Conservation (phyloP, 53 echinoderm and acorn worm species). For the Stichopus horrens region DNA sequence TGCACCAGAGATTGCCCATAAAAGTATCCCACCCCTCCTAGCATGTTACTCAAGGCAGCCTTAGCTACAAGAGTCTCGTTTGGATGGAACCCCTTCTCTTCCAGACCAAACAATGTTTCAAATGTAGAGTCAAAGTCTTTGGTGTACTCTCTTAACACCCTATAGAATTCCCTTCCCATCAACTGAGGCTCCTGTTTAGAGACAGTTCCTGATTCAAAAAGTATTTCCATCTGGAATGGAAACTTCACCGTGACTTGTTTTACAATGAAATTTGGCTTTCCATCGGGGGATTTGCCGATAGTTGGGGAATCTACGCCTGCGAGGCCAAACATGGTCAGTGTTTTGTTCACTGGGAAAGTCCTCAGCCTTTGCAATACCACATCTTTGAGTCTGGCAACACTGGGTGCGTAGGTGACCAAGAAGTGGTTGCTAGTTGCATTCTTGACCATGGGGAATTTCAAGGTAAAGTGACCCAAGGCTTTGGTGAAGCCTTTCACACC, state of each 20-base stretch:
- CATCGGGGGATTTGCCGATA: constrained; percentile 39
- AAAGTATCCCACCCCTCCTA: constrained; percentile 97
- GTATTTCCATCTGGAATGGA: constrained; percentile 61
- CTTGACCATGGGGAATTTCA: constrained; percentile 69
- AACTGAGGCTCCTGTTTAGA: neutral
- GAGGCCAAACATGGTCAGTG: constrained; percentile 69
- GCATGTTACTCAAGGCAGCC: constrained; percentile 77
- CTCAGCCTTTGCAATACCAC: constrained; percentile 71
- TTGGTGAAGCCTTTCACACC: constrained; percentile 71
- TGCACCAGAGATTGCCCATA: constrained; percentile 77
- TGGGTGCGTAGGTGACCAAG: constrained; percentile 80
- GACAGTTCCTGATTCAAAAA: constrained; percentile 58
- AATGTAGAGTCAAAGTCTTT: constrained; percentile 52
- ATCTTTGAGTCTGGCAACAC: constrained; percentile 79
- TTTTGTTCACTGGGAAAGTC: constrained; percentile 60
- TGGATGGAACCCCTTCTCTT: constrained; percentile 38
- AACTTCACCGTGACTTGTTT: constrained; percentile 56
- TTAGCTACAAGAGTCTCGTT: constrained; percentile 53
- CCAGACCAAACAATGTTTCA: constrained; percentile 52
- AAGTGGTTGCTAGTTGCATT: constrained; percentile 67
- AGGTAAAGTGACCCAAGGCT: constrained; percentile 72
- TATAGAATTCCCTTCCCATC: constrained; percentile 49
- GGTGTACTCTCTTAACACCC: constrained; percentile 30
- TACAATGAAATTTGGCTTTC: constrained; percentile 55
- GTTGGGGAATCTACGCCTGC: constrained; percentile 65